Evolutionary conservation across 2,113 vertebrate species (phyloP).

Genomic region (Sprattus sprattus): DNA sequence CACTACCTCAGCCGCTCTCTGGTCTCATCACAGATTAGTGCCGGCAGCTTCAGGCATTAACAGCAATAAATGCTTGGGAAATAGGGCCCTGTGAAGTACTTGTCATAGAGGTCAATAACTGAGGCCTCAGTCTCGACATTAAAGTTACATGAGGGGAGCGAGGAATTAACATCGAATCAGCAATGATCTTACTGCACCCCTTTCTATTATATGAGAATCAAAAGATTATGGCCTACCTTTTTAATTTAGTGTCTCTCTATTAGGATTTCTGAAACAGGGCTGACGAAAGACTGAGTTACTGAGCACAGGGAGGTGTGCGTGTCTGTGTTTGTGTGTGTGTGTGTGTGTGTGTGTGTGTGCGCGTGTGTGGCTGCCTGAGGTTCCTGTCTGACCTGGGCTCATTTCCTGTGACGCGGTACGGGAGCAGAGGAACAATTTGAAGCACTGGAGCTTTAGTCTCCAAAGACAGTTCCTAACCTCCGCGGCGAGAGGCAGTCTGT

Average conservation of each 20-base stretch:
- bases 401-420: too few species aligned
- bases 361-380: too few species aligned
- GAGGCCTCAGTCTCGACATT: background rate
- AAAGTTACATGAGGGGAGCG: background rate
- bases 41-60: background rate
- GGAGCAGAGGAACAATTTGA: background rate
- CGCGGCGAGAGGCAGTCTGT: background rate
- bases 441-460: background rate
- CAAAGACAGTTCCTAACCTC: background rate
- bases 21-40: background rate
- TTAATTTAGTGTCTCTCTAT: background rate
- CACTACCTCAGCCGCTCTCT: background rate
- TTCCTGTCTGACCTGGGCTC: background rate
- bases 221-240: background rate
- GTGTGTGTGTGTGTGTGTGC: background rate
- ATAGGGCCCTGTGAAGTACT: background rate
- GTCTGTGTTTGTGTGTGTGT: background rate
- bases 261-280: background rate
- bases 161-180: background rate
- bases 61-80: background rate
- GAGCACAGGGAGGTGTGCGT: background rate
- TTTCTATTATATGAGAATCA: background rate
- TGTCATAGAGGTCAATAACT: background rate
- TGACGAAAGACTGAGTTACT: background rate
- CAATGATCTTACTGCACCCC: background rate